Base-by-base conservation (phyloP, 2,888 invertebrate species). In the Amiota communis region DNA sequence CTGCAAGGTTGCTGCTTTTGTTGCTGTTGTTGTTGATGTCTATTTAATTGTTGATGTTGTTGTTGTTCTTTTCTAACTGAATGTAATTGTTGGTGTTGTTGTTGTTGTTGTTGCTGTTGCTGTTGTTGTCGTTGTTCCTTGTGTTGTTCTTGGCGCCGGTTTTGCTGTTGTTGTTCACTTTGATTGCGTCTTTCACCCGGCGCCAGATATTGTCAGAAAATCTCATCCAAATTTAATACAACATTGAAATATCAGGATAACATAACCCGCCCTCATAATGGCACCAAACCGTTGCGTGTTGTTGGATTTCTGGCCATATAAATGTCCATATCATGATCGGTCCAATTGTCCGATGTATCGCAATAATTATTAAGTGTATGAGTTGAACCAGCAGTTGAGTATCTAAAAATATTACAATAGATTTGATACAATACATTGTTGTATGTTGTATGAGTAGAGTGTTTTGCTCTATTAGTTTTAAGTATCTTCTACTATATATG, bases 261-360 rank as follows among this genome's bases (percentile, higher is more conserved):
- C 82, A 88, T 86, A 84, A 88, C 87, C 81, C 86, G 89, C 88
- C 88, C 89, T 90, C 93, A 95, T 91, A 95, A 93, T 78, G 95
- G 96, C 88, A 96, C 96, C 86, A 96, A 91, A 78, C 96, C 96
- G 87, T 95, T 94, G 85, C 96, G 92, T 73, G 96, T 94, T 68
- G 96, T 96, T 76, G 96, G 95, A 91, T 97, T 97, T 86, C 97
- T 93, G 75, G 97, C 95, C 94, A 97, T 96, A 90, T 97, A 97
- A 86, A 97, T 97, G 85, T 97, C 97, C 95, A 97, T 96, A 88
- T 97, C 97, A 89, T 97, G 97, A 90, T 97, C 97, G 82, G 97
- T 97, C 97, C 97, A 97, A 89, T 95, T 95, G 89, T 96, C 96
- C 70, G 95, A 95, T 88, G 96, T 96, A 88, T 96, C 96, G 89